Evolutionary conservation across 30 jellyfish, hydroid and myxozoan species (phyloP).

Genomic region (Sanderia malayensis): DNA sequence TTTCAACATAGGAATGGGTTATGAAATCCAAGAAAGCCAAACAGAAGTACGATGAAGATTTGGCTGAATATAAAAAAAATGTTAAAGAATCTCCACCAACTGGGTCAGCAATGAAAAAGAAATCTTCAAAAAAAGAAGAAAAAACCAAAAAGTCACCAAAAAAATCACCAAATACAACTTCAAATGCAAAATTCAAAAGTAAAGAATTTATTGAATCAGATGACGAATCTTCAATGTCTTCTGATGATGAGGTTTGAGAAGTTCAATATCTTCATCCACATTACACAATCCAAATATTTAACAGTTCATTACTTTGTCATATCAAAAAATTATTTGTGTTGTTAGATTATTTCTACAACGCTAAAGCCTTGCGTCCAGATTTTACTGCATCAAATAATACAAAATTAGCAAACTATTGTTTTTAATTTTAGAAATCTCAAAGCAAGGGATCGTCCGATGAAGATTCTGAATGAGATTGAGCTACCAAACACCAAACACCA

Average conservation of each 20-base stretch:
- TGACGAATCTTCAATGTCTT: conserved; percentile 47
- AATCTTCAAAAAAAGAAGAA: background rate
- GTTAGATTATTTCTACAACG: too few relatives aligned
- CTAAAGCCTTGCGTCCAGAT: too few relatives aligned
- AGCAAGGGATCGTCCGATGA: too few relatives aligned
- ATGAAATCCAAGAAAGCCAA: conserved; percentile 62
- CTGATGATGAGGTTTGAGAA: conserved; percentile 56
- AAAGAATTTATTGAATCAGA: conserved; percentile 85
- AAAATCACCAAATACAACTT: conserved; percentile 51
- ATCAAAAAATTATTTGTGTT: too few relatives aligned
- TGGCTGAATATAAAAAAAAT: conserved; percentile 56
- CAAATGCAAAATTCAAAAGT: conserved; percentile 64
- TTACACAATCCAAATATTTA: too few relatives aligned
- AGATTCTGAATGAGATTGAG: too few relatives aligned
- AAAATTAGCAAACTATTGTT: too few relatives aligned
- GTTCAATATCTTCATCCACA: background rate
- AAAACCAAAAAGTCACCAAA: background rate
- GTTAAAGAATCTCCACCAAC: conserved; percentile 18
- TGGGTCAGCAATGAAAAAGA: background rate
- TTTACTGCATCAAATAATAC: too few relatives aligned
- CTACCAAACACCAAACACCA: too few relatives aligned
- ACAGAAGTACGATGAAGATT: conserved; percentile 57
- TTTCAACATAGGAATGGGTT: conserved; percentile 81
- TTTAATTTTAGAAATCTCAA: too few relatives aligned
- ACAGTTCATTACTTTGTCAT: too few relatives aligned